Base-by-base conservation (phyloP, 64 coral and sea anemone genomes). In the Dendrophyllia cribrosa region DNA sequence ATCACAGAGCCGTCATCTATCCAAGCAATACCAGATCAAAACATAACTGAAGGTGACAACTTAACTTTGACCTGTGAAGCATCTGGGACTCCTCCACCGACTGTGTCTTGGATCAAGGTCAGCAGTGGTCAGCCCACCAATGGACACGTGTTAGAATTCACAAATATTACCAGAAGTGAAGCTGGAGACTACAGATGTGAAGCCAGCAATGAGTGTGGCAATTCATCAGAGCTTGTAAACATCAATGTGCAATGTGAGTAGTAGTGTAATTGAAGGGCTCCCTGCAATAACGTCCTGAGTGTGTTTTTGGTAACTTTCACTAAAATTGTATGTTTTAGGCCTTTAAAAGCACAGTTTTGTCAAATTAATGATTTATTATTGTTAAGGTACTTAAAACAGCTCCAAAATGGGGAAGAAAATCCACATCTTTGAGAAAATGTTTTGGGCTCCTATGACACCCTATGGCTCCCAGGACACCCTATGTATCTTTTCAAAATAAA, bases 171-270 rank as follows among this genome's bases (percentile, higher is more conserved):
- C 24, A 60, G 77, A 7, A 59, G 0, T 15, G 11, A 79, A 20
- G 56, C 77, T 61, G 77, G 77, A 44, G 25, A 59, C 59, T 79
- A 79, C 77, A 79, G 7, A 55, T 79, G 77, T 59, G 77, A 79
- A 60, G 77, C 77, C n/a, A 60, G 21, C 8, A 79, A 79, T 43
- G 20, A 34, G 3, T 79, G 77, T 59, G 52, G 13, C 12, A 79
- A 59, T 79, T 11, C 52, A 53, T 15, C 77, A 59, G 1, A 60
- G 24, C 15, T 1, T 15, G 10, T 25, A 43, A 59, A 0, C 1
- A 79, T 79, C 59, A 5, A 13, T 79, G 56, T 79, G 9, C 55
- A 34, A 52, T 59, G 77, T 79, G 34, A 61, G 77, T 79, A n/a
- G n/a, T n/a, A n/a, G n/a, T n/a, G n/a, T n/a, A n/a, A n/a, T n/a